phyloP scores from a whole-genome alignment of 1,140 invertebrate genomes.

The Heliconius hermathena region DNA sequence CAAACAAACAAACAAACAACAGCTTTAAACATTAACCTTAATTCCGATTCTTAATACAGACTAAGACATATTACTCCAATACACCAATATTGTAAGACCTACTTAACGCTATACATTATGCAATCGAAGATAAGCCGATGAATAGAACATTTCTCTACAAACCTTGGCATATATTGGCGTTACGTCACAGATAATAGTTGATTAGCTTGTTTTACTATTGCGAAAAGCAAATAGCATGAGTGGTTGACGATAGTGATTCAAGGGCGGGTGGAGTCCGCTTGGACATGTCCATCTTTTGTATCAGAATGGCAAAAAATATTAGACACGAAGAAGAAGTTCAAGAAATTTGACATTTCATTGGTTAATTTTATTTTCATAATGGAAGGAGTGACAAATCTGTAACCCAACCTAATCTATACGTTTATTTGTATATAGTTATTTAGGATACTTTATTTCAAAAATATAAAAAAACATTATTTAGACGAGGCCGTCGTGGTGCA shows the following conservation, averaged over 20 bases:
- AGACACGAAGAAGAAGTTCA: no score
- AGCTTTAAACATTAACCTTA: no score
- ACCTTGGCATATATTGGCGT: conserved; percentile 37
- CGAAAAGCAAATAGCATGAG: conserved; percentile 24
- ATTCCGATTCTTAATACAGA: no score
- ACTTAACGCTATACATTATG: conserved; percentile 6
- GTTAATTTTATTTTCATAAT: no score
- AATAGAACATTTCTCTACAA: conserved; percentile 31
- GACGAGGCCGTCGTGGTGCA: no score
- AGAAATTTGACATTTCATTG: no score
- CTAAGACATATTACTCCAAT: neutral
- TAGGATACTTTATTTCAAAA: no score
- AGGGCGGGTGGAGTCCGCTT: conserved; percentile 16
- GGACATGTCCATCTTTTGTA: neutral
- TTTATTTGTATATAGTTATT: no score
- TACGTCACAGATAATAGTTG: conserved; percentile 36
- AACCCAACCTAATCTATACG: neutral
- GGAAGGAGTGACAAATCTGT: neutral
- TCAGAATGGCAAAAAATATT: neutral
- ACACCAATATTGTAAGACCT: neutral
- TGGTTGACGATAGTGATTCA: conserved; percentile 33
- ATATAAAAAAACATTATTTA: no score
- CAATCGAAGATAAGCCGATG: conserved; percentile 18
- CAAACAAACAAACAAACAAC: no score
- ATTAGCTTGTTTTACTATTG: conserved; percentile 34